These are phyloP conservation scores for Amphibalanus amphitrite DNA, from an alignment of 1,140 invertebrate genomes.

Conservation along the genomic window DNA sequence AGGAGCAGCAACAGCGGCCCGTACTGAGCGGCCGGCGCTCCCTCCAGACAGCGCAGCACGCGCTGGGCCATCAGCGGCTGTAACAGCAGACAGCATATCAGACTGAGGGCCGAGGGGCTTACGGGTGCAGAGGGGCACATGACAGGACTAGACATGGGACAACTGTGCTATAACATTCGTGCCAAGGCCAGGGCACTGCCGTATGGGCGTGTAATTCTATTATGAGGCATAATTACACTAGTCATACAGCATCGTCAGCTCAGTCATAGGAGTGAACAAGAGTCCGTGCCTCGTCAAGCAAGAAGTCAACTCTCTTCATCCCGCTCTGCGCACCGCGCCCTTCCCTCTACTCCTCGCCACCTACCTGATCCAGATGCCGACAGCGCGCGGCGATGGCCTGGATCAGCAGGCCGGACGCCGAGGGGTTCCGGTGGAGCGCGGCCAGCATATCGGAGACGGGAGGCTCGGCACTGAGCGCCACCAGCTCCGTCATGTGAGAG, in stretches of 20 bases:
- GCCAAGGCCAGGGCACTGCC: too few relatives aligned
- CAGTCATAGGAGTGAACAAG: too few relatives aligned
- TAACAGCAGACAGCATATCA: conserved; percentile 3
- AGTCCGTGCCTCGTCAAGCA: too few relatives aligned
- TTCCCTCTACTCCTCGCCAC: not conserved
- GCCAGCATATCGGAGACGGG: conserved; percentile 44
- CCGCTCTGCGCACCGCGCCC: too few relatives aligned
- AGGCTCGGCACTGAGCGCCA: conserved; percentile 38
- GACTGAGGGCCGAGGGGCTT: too few relatives aligned
- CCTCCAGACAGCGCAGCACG: conserved; percentile 40
- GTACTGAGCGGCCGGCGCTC: conserved; percentile 44
- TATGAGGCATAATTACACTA: too few relatives aligned
- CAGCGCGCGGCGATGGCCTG: conserved; percentile 42
- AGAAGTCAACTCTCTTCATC: too few relatives aligned
- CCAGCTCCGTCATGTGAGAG: conserved; percentile 47
- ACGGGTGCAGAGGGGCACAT: too few relatives aligned
- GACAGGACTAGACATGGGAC: too few relatives aligned
- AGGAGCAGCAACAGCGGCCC: conserved; percentile 40
- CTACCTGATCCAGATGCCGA: conserved; percentile 29
- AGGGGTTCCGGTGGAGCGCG: conserved; percentile 43
- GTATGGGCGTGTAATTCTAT: too few relatives aligned
- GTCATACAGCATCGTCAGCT: too few relatives aligned
- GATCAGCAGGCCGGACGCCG: conserved; percentile 48
- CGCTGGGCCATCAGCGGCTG: conserved; percentile 36
- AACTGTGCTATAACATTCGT: too few relatives aligned